Evolutionary conservation across 2,888 invertebrate genomes (phyloP).

Genomic region (Scaeva pyrastri): DNA sequence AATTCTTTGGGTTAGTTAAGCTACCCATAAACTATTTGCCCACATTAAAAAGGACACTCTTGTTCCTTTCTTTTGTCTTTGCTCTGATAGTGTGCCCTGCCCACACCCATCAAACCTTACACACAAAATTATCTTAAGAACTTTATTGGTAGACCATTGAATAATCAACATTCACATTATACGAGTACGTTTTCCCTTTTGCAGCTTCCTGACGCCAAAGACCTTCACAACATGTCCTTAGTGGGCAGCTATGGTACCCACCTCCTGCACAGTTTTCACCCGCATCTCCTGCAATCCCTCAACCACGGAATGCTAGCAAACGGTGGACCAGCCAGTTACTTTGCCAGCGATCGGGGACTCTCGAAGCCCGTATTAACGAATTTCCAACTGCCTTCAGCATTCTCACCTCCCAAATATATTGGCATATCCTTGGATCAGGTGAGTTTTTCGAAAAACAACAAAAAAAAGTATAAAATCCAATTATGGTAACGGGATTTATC

Average conservation of each 20-base stretch:
- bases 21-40: slow-evolving; percentile 63
- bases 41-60: slow-evolving; percentile 55
- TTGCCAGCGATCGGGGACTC: slow-evolving; percentile 84
- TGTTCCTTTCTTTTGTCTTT: slow-evolving; percentile 42
- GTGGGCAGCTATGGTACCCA: slow-evolving; percentile 88
- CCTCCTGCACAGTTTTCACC: slow-evolving; percentile 89
- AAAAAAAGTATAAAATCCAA: slow-evolving; percentile 70
- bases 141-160: slow-evolving; percentile 30
- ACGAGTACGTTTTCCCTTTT: slow-evolving; percentile 29
- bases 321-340: slow-evolving; percentile 82
- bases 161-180: slow-evolving; percentile 44
- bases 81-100: neutral
- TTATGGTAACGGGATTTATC: slow-evolving; percentile 73
- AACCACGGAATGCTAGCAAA: slow-evolving; percentile 86
- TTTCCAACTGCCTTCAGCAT: slow-evolving; percentile 89
- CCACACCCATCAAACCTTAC: neutral
- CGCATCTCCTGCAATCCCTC: slow-evolving; percentile 89
- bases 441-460: slow-evolving; percentile 73
- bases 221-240: slow-evolving; percentile 87
- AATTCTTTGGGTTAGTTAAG: slow-evolving; percentile 68
- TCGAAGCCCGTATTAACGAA: slow-evolving; percentile 86
- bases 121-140: slow-evolving; percentile 69
- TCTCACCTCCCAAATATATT: slow-evolving; percentile 89
- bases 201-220: slow-evolving; percentile 86
- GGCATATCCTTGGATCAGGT: slow-evolving; percentile 84